Evolutionary conservation across 2,888 invertebrate genomes (phyloP).

Genomic region (Netelia inedita): DNA sequence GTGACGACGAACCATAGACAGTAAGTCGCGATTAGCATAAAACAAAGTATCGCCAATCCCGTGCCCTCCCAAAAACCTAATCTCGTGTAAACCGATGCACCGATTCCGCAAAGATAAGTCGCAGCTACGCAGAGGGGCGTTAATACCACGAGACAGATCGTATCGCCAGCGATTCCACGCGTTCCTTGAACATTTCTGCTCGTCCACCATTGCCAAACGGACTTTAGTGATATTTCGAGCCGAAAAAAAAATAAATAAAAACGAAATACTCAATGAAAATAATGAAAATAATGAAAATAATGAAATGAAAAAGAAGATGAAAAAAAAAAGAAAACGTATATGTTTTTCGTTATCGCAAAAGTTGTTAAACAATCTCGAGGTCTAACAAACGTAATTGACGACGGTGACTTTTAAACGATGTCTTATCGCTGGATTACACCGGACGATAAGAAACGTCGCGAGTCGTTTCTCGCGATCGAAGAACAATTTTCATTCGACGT

Average conservation of each 20-base stretch:
- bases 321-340: not conserved
- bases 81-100: conserved; percentile 82
- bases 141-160: conserved; percentile 85
- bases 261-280: not conserved
- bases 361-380: not conserved
- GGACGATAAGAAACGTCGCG: not conserved
- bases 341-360: no score
- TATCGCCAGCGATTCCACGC: conserved; percentile 85
- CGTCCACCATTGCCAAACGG: conserved; percentile 83
- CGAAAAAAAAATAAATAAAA: conserved; percentile 29
- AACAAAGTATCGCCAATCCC: conserved; percentile 81
- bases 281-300: not conserved
- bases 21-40: conserved; percentile 80
- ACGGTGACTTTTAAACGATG: not conserved
- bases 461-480: not conserved
- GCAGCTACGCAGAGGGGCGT: conserved; percentile 86
- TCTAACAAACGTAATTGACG: not conserved
- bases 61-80: conserved; percentile 83
- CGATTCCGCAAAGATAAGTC: conserved; percentile 85
- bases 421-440: not conserved
- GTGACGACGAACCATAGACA: conserved; percentile 82
- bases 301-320: not conserved
- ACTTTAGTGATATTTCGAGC: conserved; percentile 66
- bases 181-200: conserved; percentile 83
- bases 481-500: conserved; percentile 10